phyloP scores from a whole-genome alignment of 2,113 vertebrate species.

The Choloepus hoffmanni region DNA sequence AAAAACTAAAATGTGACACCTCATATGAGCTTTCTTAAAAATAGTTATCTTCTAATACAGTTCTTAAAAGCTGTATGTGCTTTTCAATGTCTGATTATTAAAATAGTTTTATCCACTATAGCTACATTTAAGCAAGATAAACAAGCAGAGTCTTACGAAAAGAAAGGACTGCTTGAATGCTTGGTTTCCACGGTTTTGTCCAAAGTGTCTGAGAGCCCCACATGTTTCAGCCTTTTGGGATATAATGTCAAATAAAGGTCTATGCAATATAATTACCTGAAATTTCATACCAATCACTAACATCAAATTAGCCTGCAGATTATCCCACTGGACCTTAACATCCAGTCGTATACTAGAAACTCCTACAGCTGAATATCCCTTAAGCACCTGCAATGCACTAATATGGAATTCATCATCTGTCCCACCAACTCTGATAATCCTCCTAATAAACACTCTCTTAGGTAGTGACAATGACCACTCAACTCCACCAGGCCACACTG shows the following conservation, averaged over 20 bases:
- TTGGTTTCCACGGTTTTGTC: not conserved
- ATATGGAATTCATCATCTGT: not conserved
- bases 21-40: not conserved
- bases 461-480: not conserved
- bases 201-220: not conserved
- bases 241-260: not conserved
- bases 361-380: not conserved
- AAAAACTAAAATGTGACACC: constrained; percentile 36
- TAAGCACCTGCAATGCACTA: not conserved
- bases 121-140: constrained; percentile 9
- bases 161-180: not conserved
- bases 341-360: not conserved
- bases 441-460: not conserved
- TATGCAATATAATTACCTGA: not conserved
- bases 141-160: not conserved
- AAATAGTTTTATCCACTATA: not conserved
- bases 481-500: not conserved
- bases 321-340: not conserved
- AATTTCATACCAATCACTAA: not conserved
- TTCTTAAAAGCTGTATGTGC: not conserved
- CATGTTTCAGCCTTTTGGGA: not conserved
- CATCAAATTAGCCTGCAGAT: not conserved
- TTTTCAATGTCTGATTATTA: not conserved
- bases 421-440: not conserved
- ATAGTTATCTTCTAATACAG: not conserved